Base-by-base conservation (phyloP, 1,140 invertebrate genomes). In the Bombus superbus region DNA sequence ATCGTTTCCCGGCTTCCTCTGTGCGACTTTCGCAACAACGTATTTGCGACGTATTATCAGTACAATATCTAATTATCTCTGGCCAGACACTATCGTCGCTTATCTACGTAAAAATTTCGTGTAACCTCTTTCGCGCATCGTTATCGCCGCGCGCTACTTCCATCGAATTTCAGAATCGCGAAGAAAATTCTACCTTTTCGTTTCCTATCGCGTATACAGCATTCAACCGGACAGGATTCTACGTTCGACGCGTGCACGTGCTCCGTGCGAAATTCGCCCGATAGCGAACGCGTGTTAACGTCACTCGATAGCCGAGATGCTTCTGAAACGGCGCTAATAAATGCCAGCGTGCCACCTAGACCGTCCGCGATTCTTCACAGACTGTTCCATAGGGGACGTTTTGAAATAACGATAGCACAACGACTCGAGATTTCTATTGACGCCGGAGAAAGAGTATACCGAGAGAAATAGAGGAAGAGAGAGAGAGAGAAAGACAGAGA, bases 321-420 rank as follows among this genome's bases (percentile, higher is more conserved):
- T 35, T 38, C 74, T 40, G 75, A 53, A 53, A 53, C 22, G 38
- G 38, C 28, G 57, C 15, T 15, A 59, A 3, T 59, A 64, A 77
- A 59, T 53, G 53, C 40, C 53, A 62, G 47, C 32, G 18, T 53
- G 53, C 28, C 53, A 62, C 32, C 22, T 25, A 57, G 74, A 38
- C 35, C 8, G 47, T 53, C 35, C 47, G 32, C 74, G 8, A 57
- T 28, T 38, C 74, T 28, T 11, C 32, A 9, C 32, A 32, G 18
- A 10, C 57, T 64, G n/a, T 28, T 42, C 28, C 59, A 32, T 3
- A 9, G 59, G 18, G 75, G 59, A 62, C 38, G 75, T 42, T 78
- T 78, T 78, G 75, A 62, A 77, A 62, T 77, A 77, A 18, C 75
- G 47, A 53, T 53, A 53, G 47, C 18, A 53, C 47, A 53, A 53